Conservation (phyloP, 2,113 vertebrate genomes). For the Nerophis ophidion region DNA sequence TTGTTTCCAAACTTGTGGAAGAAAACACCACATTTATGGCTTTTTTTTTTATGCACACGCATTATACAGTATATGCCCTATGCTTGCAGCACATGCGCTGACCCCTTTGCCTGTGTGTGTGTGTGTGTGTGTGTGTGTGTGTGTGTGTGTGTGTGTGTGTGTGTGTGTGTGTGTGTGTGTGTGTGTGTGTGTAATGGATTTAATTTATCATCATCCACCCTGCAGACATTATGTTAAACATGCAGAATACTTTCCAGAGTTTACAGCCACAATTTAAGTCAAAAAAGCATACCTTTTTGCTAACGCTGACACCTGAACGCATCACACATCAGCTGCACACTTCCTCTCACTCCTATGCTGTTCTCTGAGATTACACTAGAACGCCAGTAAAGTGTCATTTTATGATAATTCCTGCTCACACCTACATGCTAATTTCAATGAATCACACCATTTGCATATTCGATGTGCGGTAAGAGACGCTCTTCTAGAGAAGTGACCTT, state of each 20-base stretch:
- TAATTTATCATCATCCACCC: constrained; percentile 3
- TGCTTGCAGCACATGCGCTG: constrained; percentile 5
- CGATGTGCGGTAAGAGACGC: constrained; percentile 68
- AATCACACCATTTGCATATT: constrained; percentile 77
- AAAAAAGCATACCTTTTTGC: too few species aligned
- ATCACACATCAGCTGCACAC: constrained; percentile 49
- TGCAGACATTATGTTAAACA: constrained; percentile 10
- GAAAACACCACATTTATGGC: not conserved
- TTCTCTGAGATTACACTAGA: too few species aligned
- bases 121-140: constrained; percentile 10
- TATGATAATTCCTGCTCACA: too few species aligned
- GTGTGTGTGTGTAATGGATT: constrained; percentile 4
- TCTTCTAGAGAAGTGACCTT: constrained; percentile 64
- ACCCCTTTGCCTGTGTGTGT: constrained; percentile 6
- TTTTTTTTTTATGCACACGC: not conserved
- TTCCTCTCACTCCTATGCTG: constrained; percentile 39
- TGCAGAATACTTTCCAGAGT: not conserved
- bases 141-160: constrained; percentile 3
- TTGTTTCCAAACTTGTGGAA: not conserved
- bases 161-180: constrained; percentile 12
- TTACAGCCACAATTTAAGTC: too few species aligned
- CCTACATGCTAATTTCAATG: constrained; percentile 51
- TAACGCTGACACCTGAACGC: constrained; percentile 30
- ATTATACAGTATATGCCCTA: constrained; percentile 1
- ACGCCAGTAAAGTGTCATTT: too few species aligned